Conservation (phyloP, 2,888 invertebrate species). For the Alviniconcha strummeri region DNA sequence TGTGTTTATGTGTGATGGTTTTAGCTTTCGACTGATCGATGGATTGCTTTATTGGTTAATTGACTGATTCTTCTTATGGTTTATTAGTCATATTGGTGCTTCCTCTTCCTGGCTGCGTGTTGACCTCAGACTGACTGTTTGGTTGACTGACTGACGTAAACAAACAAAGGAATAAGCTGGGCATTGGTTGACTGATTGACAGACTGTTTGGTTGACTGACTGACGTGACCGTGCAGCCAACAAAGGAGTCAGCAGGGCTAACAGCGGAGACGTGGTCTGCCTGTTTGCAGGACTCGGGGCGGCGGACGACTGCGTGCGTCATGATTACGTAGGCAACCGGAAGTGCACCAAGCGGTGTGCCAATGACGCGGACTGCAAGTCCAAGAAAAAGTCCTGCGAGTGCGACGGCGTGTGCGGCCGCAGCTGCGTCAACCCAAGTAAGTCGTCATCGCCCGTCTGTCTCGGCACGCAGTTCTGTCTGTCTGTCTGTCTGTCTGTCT, state of each 20-base stretch:
- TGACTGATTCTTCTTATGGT: not conserved
- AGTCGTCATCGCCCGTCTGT: conserved; percentile 56
- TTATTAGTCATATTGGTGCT: not conserved
- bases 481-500: not conserved
- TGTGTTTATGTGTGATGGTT: not conserved
- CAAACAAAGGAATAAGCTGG: no score
- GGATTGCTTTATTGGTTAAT: not conserved
- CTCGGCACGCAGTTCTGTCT: not conserved
- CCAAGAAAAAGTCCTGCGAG: conserved; percentile 90
- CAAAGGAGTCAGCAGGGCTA: no score
- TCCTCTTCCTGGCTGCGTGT: not conserved
- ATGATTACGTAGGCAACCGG: conserved; percentile 26
- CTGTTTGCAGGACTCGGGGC: no score
- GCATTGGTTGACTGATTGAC: no score
- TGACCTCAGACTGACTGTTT: not conserved
- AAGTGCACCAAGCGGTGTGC: conserved; percentile 41
- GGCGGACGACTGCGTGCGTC: conserved; percentile 35
- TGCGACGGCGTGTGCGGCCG: conserved; percentile 97
- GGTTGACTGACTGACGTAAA: no score
- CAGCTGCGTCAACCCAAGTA: conserved; percentile 97
- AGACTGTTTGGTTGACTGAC: no score
- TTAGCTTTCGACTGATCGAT: not conserved
- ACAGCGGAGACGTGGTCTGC: no score
- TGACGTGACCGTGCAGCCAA: no score
- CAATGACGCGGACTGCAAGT: conserved; percentile 39